A percentile compares a stretch with the other conserved stretches of the same genome.
These are phyloP conservation scores for Glandiceps talaboti DNA, from an alignment of 53 echinoderm and acorn worm species.

Conservation along the genomic window DNA sequence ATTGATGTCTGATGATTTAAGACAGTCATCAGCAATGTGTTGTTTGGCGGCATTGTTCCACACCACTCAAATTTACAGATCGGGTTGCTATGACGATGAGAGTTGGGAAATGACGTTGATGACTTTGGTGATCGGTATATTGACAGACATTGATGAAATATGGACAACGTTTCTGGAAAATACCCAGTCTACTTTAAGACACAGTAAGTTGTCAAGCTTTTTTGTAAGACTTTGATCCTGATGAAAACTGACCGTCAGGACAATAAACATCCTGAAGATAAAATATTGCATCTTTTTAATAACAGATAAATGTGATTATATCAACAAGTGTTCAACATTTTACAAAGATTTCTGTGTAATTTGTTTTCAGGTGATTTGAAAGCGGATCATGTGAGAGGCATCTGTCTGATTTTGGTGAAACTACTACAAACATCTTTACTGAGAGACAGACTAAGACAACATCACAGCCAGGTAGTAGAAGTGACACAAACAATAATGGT, in stretches of 20 bases:
- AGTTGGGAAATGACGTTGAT: slow-evolving; percentile 21
- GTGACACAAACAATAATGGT: neutral
- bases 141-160: neutral
- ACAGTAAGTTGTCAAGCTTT: too few relatives aligned
- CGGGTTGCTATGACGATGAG: neutral
- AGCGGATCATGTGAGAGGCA: slow-evolving; percentile 21
- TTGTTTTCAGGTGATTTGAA: slow-evolving; percentile 24
- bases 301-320: too few relatives aligned
- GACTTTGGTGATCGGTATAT: neutral
- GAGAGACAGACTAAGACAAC: neutral
- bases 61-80: slow-evolving; percentile 8
- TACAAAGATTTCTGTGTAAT: too few relatives aligned
- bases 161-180: neutral
- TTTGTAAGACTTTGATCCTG: too few relatives aligned
- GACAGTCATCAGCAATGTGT: slow-evolving; percentile 23
- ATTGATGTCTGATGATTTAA: slow-evolving; percentile 16
- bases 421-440: slow-evolving; percentile 38
- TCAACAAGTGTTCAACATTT: too few relatives aligned
- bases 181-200: too few relatives aligned
- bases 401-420: slow-evolving; percentile 29
- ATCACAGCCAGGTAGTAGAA: neutral
- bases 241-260: too few relatives aligned
- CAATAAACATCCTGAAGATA: too few relatives aligned
- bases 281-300: too few relatives aligned
- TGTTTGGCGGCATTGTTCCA: slow-evolving; percentile 30